Conservation (phyloP, 2,113 vertebrate species). For the Castor canadensis region DNA sequence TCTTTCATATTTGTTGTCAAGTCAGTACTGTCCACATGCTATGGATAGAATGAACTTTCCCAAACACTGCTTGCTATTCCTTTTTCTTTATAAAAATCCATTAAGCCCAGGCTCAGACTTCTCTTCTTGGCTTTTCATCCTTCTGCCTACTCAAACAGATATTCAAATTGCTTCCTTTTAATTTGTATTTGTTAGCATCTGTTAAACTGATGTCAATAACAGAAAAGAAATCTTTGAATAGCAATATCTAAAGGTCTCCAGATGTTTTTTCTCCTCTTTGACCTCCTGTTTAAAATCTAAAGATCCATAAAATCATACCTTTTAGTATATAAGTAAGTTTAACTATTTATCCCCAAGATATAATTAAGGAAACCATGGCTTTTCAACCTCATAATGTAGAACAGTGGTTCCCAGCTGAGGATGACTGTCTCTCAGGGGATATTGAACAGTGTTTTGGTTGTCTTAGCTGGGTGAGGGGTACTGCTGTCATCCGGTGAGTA, state of each 20-base stretch:
- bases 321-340: not conserved
- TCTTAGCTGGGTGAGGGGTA: not conserved
- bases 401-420: not conserved
- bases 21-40: not conserved
- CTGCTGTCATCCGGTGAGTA: not conserved
- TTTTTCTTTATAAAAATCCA: not conserved
- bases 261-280: not conserved
- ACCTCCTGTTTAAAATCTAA: not conserved
- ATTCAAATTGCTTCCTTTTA: not conserved
- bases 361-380: not conserved
- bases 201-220: not conserved
- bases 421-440: not conserved
- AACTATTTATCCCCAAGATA: not conserved
- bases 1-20: not conserved
- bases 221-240: conserved; percentile 21
- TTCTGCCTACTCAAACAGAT: not conserved
- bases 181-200: conserved; percentile 24
- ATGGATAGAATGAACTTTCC: not conserved
- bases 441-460: not conserved
- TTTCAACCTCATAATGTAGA: not conserved
- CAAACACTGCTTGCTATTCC: not conserved
- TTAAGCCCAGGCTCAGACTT: not conserved
- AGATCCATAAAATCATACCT: not conserved
- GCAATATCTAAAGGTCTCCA: not conserved
- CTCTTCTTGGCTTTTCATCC: not conserved